These are phyloP conservation scores for Anthopleura sola DNA, from an alignment of 64 coral and sea anemone genomes.

Conservation along the genomic window DNA sequence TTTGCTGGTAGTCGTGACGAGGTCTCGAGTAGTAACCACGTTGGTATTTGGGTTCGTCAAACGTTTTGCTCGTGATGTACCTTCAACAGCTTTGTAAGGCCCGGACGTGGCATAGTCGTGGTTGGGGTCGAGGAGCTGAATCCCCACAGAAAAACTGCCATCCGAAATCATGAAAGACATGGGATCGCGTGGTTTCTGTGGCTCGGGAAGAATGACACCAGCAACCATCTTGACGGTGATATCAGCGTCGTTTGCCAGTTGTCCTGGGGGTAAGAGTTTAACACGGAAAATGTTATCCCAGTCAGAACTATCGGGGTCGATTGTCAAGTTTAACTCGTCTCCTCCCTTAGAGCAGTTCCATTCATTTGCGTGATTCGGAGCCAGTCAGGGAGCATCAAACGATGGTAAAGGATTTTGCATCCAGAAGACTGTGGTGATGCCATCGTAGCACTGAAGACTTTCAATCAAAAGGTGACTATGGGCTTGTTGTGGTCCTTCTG, in stretches of 20 bases:
- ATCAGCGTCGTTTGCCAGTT: slow-evolving; percentile 8
- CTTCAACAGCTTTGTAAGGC: slow-evolving; percentile 42
- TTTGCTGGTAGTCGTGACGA: background rate
- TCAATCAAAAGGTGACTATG: no score
- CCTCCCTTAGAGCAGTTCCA: background rate
- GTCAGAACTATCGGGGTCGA: slow-evolving; percentile 3
- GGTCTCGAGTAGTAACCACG: background rate
- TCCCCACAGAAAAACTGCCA: slow-evolving; percentile 22
- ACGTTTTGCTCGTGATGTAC: background rate
- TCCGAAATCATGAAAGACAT: slow-evolving; percentile 67
- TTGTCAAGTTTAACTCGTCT: slow-evolving; percentile 11
- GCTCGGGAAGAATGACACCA: slow-evolving; percentile 49
- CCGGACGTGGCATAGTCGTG: slow-evolving; percentile 34
- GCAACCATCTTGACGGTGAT: slow-evolving; percentile 49
- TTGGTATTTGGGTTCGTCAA: background rate
- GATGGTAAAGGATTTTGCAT: slow-evolving; percentile 38
- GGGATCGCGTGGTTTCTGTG: slow-evolving; percentile 36
- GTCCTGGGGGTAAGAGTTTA: background rate
- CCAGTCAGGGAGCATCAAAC: slow-evolving; percentile 57
- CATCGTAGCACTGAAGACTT: background rate
- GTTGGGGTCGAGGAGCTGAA: slow-evolving; percentile 54
- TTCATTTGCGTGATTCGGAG: background rate
- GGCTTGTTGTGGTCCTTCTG: background rate
- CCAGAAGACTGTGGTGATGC: background rate
- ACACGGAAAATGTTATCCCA: slow-evolving; percentile 50